Conservation (phyloP, 2,888 invertebrate genomes). For the Drosophila nigricruria region DNA sequence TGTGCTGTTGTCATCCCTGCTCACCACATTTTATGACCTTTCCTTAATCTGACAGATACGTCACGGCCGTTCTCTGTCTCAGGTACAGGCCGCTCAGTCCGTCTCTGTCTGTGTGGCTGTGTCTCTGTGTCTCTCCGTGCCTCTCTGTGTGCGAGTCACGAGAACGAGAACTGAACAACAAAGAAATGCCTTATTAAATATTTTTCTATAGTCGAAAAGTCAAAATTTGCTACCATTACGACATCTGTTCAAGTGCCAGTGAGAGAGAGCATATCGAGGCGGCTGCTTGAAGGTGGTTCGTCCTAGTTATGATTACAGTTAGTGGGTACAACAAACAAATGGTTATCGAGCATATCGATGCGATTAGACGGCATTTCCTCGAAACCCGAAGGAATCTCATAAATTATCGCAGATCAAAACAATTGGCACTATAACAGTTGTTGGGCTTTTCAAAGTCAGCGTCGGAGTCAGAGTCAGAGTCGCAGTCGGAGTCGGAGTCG, state of each 20-base stretch:
- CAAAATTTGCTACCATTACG: constrained; percentile 56
- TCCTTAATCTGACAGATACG: constrained; percentile 82
- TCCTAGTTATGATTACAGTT: constrained; percentile 54
- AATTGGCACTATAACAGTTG: constrained; percentile 57
- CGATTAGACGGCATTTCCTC: constrained; percentile 61
- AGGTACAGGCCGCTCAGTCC: constrained; percentile 22
- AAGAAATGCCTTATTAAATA: constrained; percentile 74
- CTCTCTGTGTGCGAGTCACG: not conserved
- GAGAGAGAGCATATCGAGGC: constrained; percentile 32
- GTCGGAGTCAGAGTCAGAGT: not conserved
- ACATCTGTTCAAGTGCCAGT: constrained; percentile 79
- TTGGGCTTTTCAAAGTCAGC: not conserved
- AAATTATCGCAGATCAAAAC: constrained; percentile 76
- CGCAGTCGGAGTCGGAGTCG: not conserved
- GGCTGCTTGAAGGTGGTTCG: constrained; percentile 50
- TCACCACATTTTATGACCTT: constrained; percentile 77
- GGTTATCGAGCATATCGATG: constrained; percentile 42
- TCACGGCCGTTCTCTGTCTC: constrained; percentile 62
- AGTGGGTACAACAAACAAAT: constrained; percentile 56
- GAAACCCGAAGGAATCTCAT: constrained; percentile 43
- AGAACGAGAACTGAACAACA: not conserved
- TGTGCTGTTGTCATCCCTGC: constrained; percentile 76
- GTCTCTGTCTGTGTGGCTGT: constrained; percentile 1
- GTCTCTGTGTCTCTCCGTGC: not conserved
- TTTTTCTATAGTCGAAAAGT: constrained; percentile 72